Conservation (phyloP, 2,888 invertebrate species). For the Caenorhabditis virilis region DNA sequence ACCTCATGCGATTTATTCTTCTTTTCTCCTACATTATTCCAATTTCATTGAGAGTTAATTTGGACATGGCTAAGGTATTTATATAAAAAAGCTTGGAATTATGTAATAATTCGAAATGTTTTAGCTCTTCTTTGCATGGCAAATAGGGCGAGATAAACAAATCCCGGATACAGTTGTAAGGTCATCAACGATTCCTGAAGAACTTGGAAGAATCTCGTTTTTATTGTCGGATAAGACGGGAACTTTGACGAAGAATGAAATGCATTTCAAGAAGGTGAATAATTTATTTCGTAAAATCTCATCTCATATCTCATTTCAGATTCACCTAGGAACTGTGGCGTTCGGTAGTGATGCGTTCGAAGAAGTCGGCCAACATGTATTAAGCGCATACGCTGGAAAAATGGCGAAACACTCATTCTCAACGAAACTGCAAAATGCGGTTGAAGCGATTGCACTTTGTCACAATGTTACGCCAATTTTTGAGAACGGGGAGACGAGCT, state of each 20-base stretch:
- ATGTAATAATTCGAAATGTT: not conserved
- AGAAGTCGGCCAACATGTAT: slow-evolving; percentile 73
- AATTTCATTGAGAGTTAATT: slow-evolving; percentile 92
- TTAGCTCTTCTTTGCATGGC: slow-evolving; percentile 81
- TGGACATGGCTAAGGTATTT: slow-evolving; percentile 88
- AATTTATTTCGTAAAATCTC: not conserved
- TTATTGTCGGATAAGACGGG: slow-evolving; percentile 98
- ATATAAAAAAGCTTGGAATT: not conserved
- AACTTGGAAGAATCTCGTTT: slow-evolving; percentile 88
- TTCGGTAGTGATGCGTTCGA: slow-evolving; percentile 86
- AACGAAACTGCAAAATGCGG: slow-evolving; percentile 58
- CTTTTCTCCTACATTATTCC: slow-evolving; percentile 99
- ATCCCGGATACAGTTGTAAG: slow-evolving; percentile 93
- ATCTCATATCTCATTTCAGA: slow-evolving; percentile 54
- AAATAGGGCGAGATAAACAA: slow-evolving; percentile 88
- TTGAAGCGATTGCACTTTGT: slow-evolving; percentile 85
- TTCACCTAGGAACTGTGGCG: slow-evolving; percentile 90
- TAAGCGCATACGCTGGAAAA: slow-evolving; percentile 60
- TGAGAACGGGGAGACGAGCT: slow-evolving; percentile 72
- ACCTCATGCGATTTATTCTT: slow-evolving; percentile 92
- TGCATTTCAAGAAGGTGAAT: slow-evolving; percentile 74
- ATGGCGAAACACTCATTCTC: slow-evolving; percentile 62
- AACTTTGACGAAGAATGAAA: slow-evolving; percentile 96
- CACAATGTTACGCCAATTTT: slow-evolving; percentile 98
- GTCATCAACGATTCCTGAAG: slow-evolving; percentile 97